Evolutionary conservation across 2,113 vertebrate species (phyloP).

Genomic region (Synodontis membranacea): DNA sequence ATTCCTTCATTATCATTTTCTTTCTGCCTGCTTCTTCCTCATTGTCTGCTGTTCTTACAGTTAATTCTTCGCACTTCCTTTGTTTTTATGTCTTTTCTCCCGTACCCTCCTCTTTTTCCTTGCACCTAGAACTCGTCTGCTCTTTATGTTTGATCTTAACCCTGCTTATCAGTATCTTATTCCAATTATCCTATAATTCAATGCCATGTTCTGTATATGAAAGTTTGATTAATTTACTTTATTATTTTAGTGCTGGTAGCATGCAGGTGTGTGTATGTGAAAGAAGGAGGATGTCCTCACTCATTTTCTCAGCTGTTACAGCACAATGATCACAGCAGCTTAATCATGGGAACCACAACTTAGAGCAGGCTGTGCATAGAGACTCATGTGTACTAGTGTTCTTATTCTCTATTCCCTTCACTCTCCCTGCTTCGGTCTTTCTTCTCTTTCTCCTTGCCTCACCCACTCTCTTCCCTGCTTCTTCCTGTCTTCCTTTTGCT

Average conservation of each 20-base stretch:
- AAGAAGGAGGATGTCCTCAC: background rate
- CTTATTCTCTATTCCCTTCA: background rate
- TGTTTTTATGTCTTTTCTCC: constrained; percentile 12
- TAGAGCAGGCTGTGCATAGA: constrained; percentile 24
- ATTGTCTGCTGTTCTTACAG: background rate
- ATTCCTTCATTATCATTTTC: constrained; percentile 29
- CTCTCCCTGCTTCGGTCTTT: background rate
- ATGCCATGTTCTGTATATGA: constrained; percentile 1
- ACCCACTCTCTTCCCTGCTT: constrained; percentile 12
- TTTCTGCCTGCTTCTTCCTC: background rate
- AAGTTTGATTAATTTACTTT: constrained; percentile 11
- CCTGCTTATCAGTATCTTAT: background rate
- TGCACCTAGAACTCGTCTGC: background rate
- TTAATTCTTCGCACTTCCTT: background rate
- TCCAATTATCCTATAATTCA: background rate
- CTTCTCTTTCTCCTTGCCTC: constrained; percentile 8
- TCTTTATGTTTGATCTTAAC: background rate
- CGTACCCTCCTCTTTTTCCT: background rate
- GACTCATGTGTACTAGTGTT: background rate
- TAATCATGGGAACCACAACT: constrained; percentile 34
- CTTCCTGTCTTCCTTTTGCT: constrained; percentile 34
- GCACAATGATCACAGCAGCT: constrained; percentile 39
- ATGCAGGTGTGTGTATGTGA: background rate
- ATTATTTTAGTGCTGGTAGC: constrained; percentile 7
- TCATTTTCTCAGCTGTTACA: constrained; percentile 9